Percentiles rank a stretch among this genome's conserved stretches.
These are phyloP conservation scores for Macquaria ambigua DNA, from an alignment of 2,113 vertebrate species.

Conservation along the genomic window DNA sequence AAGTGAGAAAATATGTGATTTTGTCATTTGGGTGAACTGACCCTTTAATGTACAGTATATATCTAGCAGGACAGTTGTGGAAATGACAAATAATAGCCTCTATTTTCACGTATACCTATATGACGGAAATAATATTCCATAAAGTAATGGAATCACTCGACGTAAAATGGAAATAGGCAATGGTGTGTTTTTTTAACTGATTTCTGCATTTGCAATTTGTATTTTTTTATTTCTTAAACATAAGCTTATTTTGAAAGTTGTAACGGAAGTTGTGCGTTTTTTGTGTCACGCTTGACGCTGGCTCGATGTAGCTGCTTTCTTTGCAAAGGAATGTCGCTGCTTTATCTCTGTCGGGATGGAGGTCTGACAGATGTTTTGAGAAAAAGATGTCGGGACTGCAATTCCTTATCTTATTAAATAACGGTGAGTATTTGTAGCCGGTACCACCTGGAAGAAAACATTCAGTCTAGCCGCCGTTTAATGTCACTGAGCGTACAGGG, in stretches of 20 bases:
- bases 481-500: constrained; percentile 9
- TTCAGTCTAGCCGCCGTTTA: neutral
- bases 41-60: neutral
- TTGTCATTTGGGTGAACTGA: neutral
- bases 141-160: no score
- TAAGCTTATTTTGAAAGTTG: constrained; percentile 55
- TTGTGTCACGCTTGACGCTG: neutral
- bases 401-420: neutral
- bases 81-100: neutral
- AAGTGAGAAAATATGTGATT: neutral
- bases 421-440: constrained; percentile 62
- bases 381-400: constrained; percentile 47
- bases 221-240: neutral
- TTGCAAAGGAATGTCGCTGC: constrained; percentile 73
- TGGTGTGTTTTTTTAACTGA: no score
- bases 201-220: neutral
- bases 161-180: neutral
- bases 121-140: neutral
- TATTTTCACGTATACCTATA: no score
- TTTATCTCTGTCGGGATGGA: constrained; percentile 45
- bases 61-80: neutral
- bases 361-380: constrained; percentile 58
- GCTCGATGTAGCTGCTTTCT: neutral
- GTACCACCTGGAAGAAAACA: neutral
- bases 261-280: constrained; percentile 8